Percentiles rank a stretch among this genome's conserved stretches.
phyloP scores from a whole-genome alignment of 2,888 invertebrate species.

The Andrena dorsata region DNA sequence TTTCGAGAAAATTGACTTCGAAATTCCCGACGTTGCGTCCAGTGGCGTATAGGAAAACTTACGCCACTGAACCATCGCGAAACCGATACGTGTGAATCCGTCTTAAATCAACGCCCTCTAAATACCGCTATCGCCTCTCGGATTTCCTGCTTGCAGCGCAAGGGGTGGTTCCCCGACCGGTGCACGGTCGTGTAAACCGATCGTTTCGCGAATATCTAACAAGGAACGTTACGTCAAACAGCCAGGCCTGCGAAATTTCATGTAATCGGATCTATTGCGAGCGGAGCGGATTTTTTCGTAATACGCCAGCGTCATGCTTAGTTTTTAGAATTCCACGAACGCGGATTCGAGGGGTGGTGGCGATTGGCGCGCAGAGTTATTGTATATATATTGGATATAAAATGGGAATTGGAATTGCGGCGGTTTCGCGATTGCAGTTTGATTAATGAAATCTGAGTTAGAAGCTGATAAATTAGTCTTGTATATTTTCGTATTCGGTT shows the following conservation, averaged over 20 bases:
- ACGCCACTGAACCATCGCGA: no score
- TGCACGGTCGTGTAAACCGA: slow-evolving; percentile 8
- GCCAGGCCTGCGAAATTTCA: slow-evolving; percentile 4
- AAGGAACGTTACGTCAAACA: neutral
- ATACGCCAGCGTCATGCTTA: slow-evolving; percentile 4
- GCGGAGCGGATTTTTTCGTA: neutral
- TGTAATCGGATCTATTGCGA: slow-evolving; percentile 25
- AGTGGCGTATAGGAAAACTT: no score
- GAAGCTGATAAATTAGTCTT: neutral
- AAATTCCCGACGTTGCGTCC: no score
- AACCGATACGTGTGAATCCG: no score
- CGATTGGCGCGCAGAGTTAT: no score
- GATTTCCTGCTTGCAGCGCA: slow-evolving; percentile 51
- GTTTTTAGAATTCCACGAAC: slow-evolving; percentile 3
- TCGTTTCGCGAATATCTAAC: slow-evolving; percentile 8
- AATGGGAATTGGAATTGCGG: no score
- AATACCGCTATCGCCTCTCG: slow-evolving; percentile 47
- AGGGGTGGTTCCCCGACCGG: slow-evolving; percentile 33
- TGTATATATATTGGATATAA: no score
- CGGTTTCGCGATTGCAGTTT: neutral
- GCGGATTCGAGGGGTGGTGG: no score
- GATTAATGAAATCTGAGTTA: neutral
- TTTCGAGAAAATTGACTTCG: no score
- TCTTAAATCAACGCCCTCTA: slow-evolving; percentile 26
- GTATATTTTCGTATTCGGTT: neutral